Base-by-base conservation (phyloP, 2,888 invertebrate genomes). In the Marasmarcha lunaedactyla region DNA sequence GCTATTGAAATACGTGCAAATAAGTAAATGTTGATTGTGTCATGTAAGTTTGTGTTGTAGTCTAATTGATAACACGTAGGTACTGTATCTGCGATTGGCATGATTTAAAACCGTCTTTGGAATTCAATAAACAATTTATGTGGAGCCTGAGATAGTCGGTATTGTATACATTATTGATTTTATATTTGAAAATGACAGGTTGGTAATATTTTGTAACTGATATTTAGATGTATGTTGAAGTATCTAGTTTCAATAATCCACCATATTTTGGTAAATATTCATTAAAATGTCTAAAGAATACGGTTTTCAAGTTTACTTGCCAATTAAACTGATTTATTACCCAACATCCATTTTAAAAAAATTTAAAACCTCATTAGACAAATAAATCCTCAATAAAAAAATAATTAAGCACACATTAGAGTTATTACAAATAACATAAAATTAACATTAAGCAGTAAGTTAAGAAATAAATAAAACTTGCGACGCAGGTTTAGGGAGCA, bases 391-490 rank as follows among this genome's bases (percentile, higher is more conserved):
- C n/a, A n/a, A n/a, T n/a, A n/a, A n/a, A n/a, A n/a, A n/a, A n/a
- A n/a, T n/a, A n/a, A n/a, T n/a, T n/a, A n/a, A n/a, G n/a, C n/a
- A n/a, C n/a, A n/a, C n/a, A n/a, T n/a, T n/a, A n/a, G n/a, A 20
- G 20, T 3, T 20, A 20, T 20, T 20, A 7, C 7, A 20, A 20
- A 20, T 20, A 20, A 20, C 3, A 20, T 20, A 20, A 5, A 5
- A 20, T 20, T 3, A 5, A 20, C 7, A 20, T 20, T 20, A 20
- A 20, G 20, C 20, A 67, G 62, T 71, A 73, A 77, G 78, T 77
- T 77, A 77, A 79, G 77, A 79, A 76, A 79, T 78, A 78, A 74
- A 77, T 76, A 74, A 71, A 72, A 71, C 61, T 60, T 56, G 66
- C 55, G 51, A 46, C 54, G 55, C 72, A 57, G 59, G 68, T 71